Percentiles rank a stretch among this genome's conserved stretches.
These are phyloP conservation scores for Mesitornis unicolor DNA, from an alignment of 2,113 vertebrate species.

Conservation along the genomic window DNA sequence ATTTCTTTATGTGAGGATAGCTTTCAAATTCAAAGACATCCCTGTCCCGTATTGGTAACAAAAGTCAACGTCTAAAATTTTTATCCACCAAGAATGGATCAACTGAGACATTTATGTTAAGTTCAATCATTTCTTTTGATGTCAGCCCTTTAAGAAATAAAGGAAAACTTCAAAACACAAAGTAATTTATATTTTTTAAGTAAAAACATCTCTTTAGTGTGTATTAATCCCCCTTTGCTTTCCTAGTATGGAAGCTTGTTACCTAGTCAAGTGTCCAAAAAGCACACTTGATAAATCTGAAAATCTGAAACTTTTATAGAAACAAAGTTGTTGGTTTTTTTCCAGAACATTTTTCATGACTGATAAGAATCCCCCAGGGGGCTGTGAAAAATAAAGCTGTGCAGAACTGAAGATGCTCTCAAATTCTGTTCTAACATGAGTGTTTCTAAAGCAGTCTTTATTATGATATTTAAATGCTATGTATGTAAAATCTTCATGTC, in stretches of 20 bases:
- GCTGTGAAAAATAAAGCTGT: neutral
- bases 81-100: neutral
- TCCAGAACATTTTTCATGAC: neutral
- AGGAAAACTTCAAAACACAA: neutral
- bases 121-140: neutral
- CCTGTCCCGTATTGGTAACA: neutral
- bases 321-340: neutral
- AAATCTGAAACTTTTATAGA: neutral
- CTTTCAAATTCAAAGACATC: neutral
- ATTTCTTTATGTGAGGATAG: neutral
- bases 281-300: neutral
- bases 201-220: neutral
- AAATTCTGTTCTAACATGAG: neutral
- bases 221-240: neutral
- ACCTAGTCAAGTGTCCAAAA: neutral
- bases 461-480: neutral
- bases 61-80: neutral
- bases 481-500: neutral
- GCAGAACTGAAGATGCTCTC: neutral
- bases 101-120: neutral
- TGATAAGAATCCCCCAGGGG: neutral
- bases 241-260: neutral
- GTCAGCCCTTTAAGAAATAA: neutral
- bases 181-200: neutral
- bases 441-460: neutral